These are phyloP conservation scores for Melieria omissa DNA, from an alignment of 2,888 invertebrate genomes.

Conservation along the genomic window DNA sequence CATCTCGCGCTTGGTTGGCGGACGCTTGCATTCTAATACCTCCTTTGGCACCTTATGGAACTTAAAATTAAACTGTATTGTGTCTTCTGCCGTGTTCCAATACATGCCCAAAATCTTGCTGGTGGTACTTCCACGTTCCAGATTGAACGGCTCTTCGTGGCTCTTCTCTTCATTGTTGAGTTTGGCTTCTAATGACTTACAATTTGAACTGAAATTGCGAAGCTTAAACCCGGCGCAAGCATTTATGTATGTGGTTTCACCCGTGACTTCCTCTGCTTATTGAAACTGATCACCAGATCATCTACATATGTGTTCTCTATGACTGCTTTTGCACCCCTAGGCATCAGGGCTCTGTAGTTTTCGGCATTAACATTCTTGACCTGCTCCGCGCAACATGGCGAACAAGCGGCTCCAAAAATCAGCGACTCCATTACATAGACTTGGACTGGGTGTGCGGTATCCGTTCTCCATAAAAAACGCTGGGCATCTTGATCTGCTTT, in stretches of 20 bases:
- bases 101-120: conserved; percentile 16
- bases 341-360: conserved; percentile 27
- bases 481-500: conserved; percentile 47
- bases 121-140: neutral
- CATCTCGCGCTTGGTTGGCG: conserved; percentile 13
- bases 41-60: conserved; percentile 1
- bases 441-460: conserved; percentile 6
- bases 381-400: conserved; percentile 51
- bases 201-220: conserved; percentile 19
- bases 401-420: conserved; percentile 41
- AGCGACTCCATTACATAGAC: conserved; percentile 34
- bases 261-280: conserved; percentile 24
- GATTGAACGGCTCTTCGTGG: neutral
- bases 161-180: neutral
- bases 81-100: conserved; percentile 10
- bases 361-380: conserved; percentile 52
- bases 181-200: neutral
- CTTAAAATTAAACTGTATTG: neutral
- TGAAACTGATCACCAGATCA: conserved; percentile 43
- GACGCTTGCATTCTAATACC: neutral
- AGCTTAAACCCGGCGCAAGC: conserved; percentile 26
- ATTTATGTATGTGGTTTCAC: conserved; percentile 14
- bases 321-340: conserved; percentile 42
- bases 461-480: conserved; percentile 39
- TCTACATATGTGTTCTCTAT: conserved; percentile 41